A percentile compares a stretch with the other conserved stretches of the same genome.
phyloP scores from a whole-genome alignment of 2,888 invertebrate species.

The Ethmia dodecea region DNA sequence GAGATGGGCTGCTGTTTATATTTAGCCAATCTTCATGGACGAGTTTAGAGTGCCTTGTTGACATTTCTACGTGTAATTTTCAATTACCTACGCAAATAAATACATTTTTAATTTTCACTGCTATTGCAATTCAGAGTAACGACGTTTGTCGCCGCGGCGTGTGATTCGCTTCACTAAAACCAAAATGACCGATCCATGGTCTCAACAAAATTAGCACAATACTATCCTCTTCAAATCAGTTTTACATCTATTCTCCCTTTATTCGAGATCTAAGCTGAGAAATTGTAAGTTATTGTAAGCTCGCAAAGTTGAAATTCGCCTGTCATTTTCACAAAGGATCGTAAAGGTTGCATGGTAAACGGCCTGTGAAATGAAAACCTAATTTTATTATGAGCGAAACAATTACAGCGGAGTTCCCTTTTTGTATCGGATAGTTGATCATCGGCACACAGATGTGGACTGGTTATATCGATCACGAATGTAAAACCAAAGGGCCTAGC shows the following conservation, averaged over 20 bases:
- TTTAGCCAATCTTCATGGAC: too few species aligned
- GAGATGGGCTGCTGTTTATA: too few species aligned
- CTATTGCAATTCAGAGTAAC: too few species aligned
- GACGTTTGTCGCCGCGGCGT: too few species aligned
- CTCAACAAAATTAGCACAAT: slow-evolving; percentile 18
- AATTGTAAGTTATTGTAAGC: not conserved
- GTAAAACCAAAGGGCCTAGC: too few species aligned
- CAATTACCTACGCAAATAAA: not conserved
- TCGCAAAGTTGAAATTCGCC: not conserved
- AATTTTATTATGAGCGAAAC: slow-evolving; percentile 50
- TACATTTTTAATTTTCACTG: too few species aligned
- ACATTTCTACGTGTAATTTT: too few species aligned
- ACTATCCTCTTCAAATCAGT: slow-evolving; percentile 23
- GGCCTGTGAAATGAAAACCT: slow-evolving; percentile 46
- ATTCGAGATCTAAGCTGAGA: not conserved
- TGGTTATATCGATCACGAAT: too few species aligned
- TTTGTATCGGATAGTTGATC: slow-evolving; percentile 15
- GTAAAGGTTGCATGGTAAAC: slow-evolving; percentile 31
- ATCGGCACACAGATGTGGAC: not conserved
- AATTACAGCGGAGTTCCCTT: slow-evolving; percentile 24
- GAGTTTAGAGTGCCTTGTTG: too few species aligned
- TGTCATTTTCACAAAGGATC: slow-evolving; percentile 23
- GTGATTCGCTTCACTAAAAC: too few species aligned
- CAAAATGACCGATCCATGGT: not conserved
- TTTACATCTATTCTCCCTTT: slow-evolving; percentile 25